Evolutionary conservation across 2,888 invertebrate species (phyloP), one percentile per base, ranked within the genome.

Genomic region (Caenorhabditis japonica): DNA sequence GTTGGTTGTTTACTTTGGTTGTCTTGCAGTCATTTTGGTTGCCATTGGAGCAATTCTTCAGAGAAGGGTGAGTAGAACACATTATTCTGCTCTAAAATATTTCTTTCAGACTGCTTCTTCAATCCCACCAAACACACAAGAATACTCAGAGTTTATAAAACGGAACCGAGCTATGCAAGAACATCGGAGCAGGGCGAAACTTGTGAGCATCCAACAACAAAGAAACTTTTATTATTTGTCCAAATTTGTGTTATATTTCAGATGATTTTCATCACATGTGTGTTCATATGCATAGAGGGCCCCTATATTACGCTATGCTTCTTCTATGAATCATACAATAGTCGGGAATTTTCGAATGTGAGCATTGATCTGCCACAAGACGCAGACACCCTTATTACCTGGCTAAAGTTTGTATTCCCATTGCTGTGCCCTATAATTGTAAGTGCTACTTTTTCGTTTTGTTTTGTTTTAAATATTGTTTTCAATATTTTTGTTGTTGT

Each of bases 381-480:
- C 39, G 78, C 79, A 0, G 84, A 84, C 53, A 84, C 83, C n/a
- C 58, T 84, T 13, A 76, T 84, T 1, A 84, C 84, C 15, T 84
- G 83, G 82, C 56, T 84, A 12, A 76, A 75, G 38, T 83, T 85
- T 64, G 77, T 85, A n/a, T 84, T 77, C 46, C 85, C 85, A 1
- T 75, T 85, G 2, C 58, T 85, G n/a, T 77, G 80, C n/a, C 83
- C 85, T 2, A 76, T 85, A 8, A 77, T 84, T 55, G 84, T 85
- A 46, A 75, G 75, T 56, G 33, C n/a, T n/a, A n/a, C n/a, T n/a
- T n/a, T n/a, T n/a, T n/a, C n/a, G n/a, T n/a, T n/a, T n/a, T n/a
- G n/a, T n/a, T n/a, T n/a, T n/a, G n/a, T n/a, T 72, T 56, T 58
- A 84, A 83, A 81, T 84, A 21, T 72, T 82, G n/a, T n/a, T 13